phyloP scores from a whole-genome alignment of 2,797 vertebrate genomes.

The Sebastes kiyomatsui region DNA sequence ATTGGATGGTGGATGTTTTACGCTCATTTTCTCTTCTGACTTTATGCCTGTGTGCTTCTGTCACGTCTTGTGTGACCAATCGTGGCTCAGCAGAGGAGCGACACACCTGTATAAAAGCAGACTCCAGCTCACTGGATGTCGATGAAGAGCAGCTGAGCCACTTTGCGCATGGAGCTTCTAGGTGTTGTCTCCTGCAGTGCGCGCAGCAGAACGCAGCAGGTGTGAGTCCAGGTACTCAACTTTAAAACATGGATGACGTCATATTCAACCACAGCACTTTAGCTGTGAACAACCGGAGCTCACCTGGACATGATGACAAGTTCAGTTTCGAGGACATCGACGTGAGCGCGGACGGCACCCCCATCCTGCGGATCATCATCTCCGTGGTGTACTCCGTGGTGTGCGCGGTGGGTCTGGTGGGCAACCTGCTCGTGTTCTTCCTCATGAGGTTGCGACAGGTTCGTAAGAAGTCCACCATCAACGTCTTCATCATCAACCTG shows the following conservation, averaged over 20 bases:
- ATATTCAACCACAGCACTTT: constrained; percentile 67
- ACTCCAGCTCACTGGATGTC: background rate
- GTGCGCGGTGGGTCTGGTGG: constrained; percentile 81
- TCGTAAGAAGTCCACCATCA: constrained; percentile 82
- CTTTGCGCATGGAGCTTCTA: background rate
- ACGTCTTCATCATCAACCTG: constrained; percentile 84
- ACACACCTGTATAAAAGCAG: constrained; percentile 73
- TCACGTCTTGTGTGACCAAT: constrained; percentile 67
- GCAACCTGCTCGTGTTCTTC: constrained; percentile 84
- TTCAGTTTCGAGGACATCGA: constrained; percentile 78
- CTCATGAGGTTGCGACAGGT: constrained; percentile 82
- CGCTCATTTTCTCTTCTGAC: background rate
- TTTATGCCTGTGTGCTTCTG: background rate
- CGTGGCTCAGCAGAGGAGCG: constrained; percentile 42
- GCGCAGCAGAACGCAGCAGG: constrained; percentile 1
- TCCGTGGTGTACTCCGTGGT: constrained; percentile 82
- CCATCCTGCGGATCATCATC: constrained; percentile 77
- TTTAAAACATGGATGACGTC: constrained; percentile 69
- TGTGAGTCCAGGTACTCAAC: background rate
- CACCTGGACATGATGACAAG: background rate
- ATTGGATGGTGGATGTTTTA: background rate
- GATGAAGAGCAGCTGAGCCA: background rate
- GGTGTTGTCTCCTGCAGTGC: background rate
- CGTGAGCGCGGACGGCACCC: constrained; percentile 74
- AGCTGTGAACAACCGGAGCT: constrained; percentile 52